These are phyloP conservation scores for Rhagium mordax DNA, from an alignment of 2,888 invertebrate species.

Conservation along the genomic window DNA sequence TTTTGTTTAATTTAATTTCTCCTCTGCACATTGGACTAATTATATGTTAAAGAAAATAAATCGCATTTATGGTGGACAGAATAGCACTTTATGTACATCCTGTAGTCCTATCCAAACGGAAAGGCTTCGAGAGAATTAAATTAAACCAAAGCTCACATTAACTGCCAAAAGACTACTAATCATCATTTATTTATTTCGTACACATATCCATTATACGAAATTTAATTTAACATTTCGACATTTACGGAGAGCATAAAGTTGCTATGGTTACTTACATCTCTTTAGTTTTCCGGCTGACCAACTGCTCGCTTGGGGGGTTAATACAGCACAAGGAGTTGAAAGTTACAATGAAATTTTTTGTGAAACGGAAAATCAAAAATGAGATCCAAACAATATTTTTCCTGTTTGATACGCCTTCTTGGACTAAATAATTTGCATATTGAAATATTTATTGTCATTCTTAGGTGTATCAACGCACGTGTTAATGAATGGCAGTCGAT, in stretches of 20 bases:
- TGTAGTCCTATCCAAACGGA: background rate
- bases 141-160: constrained; percentile 11
- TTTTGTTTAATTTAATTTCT: no score
- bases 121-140: constrained; percentile 1
- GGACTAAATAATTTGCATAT: no score
- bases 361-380: no score
- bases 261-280: background rate
- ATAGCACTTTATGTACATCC: background rate
- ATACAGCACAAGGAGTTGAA: no score
- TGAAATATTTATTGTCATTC: no score
- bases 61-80: background rate
- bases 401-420: no score
- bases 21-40: no score
- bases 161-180: constrained; percentile 11
- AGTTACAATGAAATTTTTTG: no score
- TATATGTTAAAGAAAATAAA: background rate
- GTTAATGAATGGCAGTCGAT: no score
- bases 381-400: no score
- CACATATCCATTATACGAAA: constrained; percentile 15
- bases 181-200: constrained; percentile 22
- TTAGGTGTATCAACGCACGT: no score
- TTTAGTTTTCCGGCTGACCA: background rate
- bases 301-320: background rate
- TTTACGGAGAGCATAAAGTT: background rate
- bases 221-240: constrained; percentile 12